phyloP scores from a whole-genome alignment of 2,888 invertebrate species.

The Dicyrtomina minuta region DNA sequence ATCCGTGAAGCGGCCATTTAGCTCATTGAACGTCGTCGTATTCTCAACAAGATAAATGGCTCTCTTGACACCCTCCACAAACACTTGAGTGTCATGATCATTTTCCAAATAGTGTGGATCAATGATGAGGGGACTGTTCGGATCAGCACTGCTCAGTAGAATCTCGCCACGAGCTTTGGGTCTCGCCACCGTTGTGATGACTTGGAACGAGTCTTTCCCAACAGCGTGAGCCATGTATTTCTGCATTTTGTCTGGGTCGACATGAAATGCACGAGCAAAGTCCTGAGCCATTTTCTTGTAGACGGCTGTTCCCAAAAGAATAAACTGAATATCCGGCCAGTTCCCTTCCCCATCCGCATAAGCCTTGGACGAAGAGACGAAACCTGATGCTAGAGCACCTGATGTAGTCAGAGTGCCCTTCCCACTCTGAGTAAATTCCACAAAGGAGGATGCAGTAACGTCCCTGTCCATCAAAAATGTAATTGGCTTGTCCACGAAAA shows the following conservation, averaged over 20 bases:
- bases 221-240: slow-evolving; percentile 39
- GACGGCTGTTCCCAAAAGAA: slow-evolving; percentile 46
- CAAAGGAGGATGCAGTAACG: slow-evolving; percentile 39
- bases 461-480: slow-evolving; percentile 50
- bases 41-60: slow-evolving; percentile 42
- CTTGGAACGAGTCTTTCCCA: slow-evolving; percentile 47
- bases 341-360: slow-evolving; percentile 30
- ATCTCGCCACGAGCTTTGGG: slow-evolving; percentile 47
- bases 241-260: slow-evolving; percentile 39
- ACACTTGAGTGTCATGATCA: slow-evolving; percentile 39
- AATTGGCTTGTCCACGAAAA: slow-evolving; percentile 43
- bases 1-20: slow-evolving; percentile 27
- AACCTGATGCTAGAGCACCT: slow-evolving; percentile 42
- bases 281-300: slow-evolving; percentile 40
- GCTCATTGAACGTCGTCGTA: slow-evolving; percentile 39
- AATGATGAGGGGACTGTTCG: slow-evolving; percentile 40
- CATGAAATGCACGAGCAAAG: slow-evolving; percentile 48
- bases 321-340: slow-evolving; percentile 49
- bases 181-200: slow-evolving; percentile 46
- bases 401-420: slow-evolving; percentile 48
- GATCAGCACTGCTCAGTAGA: slow-evolving; percentile 38
- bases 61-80: slow-evolving; percentile 44
- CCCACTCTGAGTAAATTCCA: slow-evolving; percentile 45
- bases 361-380: slow-evolving; percentile 38
- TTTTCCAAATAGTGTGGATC: slow-evolving; percentile 48